phyloP scores from a whole-genome alignment of 2,888 invertebrate species.

The Bugulina stolonifera region DNA sequence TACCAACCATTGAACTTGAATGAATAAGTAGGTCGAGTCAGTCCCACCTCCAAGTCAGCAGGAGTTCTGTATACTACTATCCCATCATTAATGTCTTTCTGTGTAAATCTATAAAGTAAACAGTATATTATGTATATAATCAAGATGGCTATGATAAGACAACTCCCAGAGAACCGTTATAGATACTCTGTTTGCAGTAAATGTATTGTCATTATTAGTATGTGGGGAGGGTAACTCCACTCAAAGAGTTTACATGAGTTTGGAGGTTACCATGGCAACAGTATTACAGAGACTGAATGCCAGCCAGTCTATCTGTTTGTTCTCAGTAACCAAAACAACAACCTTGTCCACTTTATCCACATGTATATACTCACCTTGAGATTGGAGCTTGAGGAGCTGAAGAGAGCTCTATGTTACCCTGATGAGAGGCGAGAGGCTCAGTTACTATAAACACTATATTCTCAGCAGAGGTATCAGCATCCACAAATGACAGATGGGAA shows the following conservation, averaged over 20 bases:
- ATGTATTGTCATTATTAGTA: too few relatives aligned
- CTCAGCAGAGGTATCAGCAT: constrained; percentile 33
- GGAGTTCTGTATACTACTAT: constrained; percentile 45
- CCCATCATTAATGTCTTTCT: constrained; percentile 45
- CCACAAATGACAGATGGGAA: constrained; percentile 38
- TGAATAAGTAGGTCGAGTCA: background rate
- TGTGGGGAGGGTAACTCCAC: too few relatives aligned
- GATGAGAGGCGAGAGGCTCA: background rate
- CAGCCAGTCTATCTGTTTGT: too few relatives aligned
- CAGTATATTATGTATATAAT: too few relatives aligned
- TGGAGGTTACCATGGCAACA: too few relatives aligned
- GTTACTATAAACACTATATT: background rate
- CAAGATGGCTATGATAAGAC: too few relatives aligned
- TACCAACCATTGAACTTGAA: constrained; percentile 24
- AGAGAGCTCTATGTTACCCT: background rate
- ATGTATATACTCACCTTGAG: background rate
- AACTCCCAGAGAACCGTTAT: too few relatives aligned
- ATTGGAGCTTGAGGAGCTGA: constrained; percentile 12
- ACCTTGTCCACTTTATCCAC: too few relatives aligned
- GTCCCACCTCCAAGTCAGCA: background rate
- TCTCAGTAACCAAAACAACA: too few relatives aligned
- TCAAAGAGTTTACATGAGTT: too few relatives aligned
- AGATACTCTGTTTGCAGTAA: too few relatives aligned
- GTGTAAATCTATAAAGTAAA: constrained; percentile 36
- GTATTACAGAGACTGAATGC: too few relatives aligned